A percentile compares a stretch with the other conserved stretches of the same genome.
Conservation (phyloP, 2,113 vertebrate genomes). For the Eidolon helvum region DNA sequence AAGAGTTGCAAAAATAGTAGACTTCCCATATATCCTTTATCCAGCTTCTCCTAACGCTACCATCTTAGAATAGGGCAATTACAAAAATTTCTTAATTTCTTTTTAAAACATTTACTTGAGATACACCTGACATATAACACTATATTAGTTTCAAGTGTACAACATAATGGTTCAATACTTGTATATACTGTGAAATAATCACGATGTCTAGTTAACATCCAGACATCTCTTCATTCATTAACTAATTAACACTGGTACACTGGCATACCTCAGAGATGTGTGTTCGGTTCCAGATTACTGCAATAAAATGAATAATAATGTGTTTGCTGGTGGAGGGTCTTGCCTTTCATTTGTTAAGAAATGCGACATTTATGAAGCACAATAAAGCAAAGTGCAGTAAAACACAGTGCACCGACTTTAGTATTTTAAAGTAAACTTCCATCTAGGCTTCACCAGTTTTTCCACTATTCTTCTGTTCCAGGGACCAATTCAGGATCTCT, state of each 20-base stretch:
- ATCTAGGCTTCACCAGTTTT: not conserved
- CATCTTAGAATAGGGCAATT: not conserved
- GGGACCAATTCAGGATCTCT: not conserved
- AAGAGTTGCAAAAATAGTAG: not conserved
- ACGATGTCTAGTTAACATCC: not conserved
- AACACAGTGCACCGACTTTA: not conserved
- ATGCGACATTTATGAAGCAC: not conserved
- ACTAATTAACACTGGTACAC: not conserved
- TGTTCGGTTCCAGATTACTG: not conserved
- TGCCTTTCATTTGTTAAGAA: too few species aligned
- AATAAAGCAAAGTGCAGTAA: not conserved
- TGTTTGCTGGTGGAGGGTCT: not conserved
- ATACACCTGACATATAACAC: not conserved
- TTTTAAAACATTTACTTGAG: not conserved
- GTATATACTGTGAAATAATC: not conserved
- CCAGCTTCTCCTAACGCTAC: not conserved
- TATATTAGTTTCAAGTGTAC: not conserved
- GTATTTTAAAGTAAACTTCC: not conserved
- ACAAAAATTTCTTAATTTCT: not conserved
- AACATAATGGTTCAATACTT: not conserved
- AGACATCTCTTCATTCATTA: not conserved
- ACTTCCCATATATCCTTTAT: not conserved
- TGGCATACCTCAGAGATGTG: not conserved
- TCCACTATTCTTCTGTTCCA: not conserved
- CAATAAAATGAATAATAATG: not conserved